Percentiles rank a stretch among this genome's conserved stretches.
phyloP scores from a whole-genome alignment of 2,113 vertebrate species.

The Tragelaphus buxtoni region DNA sequence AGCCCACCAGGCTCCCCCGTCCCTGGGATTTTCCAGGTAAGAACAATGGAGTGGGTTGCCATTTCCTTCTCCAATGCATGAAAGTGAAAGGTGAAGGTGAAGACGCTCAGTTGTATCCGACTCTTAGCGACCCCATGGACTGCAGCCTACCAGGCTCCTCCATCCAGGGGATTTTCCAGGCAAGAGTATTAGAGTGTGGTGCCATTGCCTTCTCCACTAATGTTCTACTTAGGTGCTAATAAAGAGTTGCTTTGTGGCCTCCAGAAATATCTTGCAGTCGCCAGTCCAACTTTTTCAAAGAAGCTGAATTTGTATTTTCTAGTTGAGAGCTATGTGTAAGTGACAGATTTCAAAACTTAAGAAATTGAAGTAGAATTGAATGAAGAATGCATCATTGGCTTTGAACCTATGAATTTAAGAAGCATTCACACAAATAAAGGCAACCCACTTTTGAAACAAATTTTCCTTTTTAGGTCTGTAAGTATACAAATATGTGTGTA shows the following conservation, averaged over 20 bases:
- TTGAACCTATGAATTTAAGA: background rate
- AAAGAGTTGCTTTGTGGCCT: background rate
- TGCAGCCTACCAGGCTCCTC: background rate
- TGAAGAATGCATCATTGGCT: background rate
- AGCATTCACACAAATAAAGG: background rate
- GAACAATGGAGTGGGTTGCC: no score
- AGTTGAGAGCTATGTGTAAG: background rate
- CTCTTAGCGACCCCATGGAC: fast-evolving
- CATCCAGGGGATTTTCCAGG: background rate
- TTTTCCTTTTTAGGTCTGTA: background rate
- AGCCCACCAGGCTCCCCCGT: no score
- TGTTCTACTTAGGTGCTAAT: background rate
- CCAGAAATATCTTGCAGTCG: background rate
- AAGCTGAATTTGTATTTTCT: background rate
- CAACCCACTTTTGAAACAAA: background rate
- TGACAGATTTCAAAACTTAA: background rate
- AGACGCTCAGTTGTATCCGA: background rate
- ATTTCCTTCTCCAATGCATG: no score
- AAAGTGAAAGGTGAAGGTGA: background rate
- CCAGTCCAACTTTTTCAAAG: background rate
- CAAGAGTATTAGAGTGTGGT: background rate
- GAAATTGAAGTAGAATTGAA: background rate
- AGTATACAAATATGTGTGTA: background rate
- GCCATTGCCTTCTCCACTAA: background rate
- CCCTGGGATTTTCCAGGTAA: no score